Conservation (phyloP, 2,888 invertebrate species). For the Eilema depressum region DNA sequence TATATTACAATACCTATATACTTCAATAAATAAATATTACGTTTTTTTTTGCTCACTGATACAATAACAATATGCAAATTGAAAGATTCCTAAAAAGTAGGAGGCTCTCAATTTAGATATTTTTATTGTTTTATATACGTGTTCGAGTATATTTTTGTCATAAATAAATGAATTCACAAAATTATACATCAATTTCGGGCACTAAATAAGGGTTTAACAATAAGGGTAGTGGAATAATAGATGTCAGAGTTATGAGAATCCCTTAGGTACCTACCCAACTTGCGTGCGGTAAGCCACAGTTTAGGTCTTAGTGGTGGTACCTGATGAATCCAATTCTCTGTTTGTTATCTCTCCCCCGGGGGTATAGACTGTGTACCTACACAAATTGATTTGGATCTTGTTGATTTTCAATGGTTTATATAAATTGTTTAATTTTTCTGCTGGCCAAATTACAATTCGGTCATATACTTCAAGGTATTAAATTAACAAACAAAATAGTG, state of each 20-base stretch:
- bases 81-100: no score
- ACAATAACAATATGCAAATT: no score
- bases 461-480: not conserved
- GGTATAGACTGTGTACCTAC: slow-evolving; percentile 38
- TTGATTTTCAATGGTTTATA: slow-evolving; percentile 37
- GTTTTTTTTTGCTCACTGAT: no score
- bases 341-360: slow-evolving; percentile 54
- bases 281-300: slow-evolving; percentile 67
- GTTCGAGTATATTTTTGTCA: no score
- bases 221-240: slow-evolving; percentile 73
- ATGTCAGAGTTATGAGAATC: slow-evolving; percentile 60
- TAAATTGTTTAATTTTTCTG: slow-evolving; percentile 18
- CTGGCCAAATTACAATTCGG: not conserved
- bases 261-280: slow-evolving; percentile 63
- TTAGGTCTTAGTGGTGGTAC: slow-evolving; percentile 61
- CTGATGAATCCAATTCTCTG: slow-evolving; percentile 63
- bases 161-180: no score
- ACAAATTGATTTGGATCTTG: slow-evolving; percentile 50
- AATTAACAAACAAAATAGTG: slow-evolving; percentile 13
- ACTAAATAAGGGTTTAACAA: slow-evolving; percentile 49
- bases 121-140: no score
- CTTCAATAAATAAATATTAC: no score
- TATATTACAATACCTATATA: no score
- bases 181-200: not conserved
- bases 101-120: no score